These are phyloP conservation scores for Shargacucullia verbasci DNA, from an alignment of 2,888 invertebrate species.

Conservation along the genomic window DNA sequence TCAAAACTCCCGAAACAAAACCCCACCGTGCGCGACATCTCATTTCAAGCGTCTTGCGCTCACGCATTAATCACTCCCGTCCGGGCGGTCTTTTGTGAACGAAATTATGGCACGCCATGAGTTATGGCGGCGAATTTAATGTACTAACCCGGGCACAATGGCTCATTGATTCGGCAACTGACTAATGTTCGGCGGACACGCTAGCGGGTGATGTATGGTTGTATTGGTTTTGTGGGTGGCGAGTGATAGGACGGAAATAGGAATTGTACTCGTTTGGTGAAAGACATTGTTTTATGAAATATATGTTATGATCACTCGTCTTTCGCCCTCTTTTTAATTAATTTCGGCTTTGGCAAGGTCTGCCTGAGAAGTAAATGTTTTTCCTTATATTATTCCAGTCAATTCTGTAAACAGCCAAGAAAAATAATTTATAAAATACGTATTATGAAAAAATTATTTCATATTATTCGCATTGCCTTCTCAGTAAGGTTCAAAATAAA, in stretches of 20 bases:
- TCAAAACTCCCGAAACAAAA: conserved; percentile 7
- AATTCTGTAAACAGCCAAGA: no score
- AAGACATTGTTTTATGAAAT: no score
- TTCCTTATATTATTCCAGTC: no score
- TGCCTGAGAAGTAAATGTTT: no score
- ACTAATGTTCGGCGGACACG: conserved; percentile 70
- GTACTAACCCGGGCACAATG: conserved; percentile 68
- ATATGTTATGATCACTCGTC: no score
- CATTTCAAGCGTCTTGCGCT: conserved; percentile 68
- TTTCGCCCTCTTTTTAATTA: no score
- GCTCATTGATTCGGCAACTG: conserved; percentile 74
- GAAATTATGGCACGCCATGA: conserved; percentile 72
- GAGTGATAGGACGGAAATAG: conserved; percentile 18
- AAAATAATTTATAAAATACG: no score
- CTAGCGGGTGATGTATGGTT: conserved; percentile 59
- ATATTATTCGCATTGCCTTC: no score
- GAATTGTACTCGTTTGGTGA: conserved; percentile 7
- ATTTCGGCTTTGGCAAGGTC: no score
- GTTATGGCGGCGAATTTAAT: conserved; percentile 75
- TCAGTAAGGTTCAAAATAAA: no score
- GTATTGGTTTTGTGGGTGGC: conserved; percentile 33
- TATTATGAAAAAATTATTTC: no score
- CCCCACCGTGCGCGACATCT: conserved; percentile 50
- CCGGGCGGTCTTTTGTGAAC: conserved; percentile 76
- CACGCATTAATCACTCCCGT: conserved; percentile 73